Evolutionary conservation across 1,140 invertebrate genomes (phyloP).

Genomic region (Listronotus bonariensis): DNA sequence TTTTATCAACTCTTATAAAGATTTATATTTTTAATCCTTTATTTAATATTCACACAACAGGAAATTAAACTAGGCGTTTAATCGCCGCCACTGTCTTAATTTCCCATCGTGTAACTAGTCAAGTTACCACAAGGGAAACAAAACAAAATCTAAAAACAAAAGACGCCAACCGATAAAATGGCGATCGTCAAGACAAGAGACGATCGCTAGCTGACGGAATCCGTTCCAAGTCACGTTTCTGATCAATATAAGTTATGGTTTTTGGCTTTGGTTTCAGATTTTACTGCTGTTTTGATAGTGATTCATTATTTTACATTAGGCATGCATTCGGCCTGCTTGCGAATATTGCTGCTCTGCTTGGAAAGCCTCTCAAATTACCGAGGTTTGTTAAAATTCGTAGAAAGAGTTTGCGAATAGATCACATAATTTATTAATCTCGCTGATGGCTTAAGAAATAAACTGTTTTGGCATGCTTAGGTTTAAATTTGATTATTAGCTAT

Average conservation of each 20-base stretch:
- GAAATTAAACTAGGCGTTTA: too few relatives aligned
- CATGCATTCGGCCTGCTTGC: slow-evolving; percentile 32
- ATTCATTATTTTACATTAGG: slow-evolving; percentile 39
- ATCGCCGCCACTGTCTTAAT: neutral
- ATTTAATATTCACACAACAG: too few relatives aligned
- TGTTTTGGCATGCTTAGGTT: too few relatives aligned
- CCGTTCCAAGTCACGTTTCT: slow-evolving; percentile 38
- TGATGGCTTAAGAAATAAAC: too few relatives aligned
- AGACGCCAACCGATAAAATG: slow-evolving; percentile 31
- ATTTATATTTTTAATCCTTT: too few relatives aligned
- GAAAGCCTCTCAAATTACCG: slow-evolving; percentile 26
- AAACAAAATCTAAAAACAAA: slow-evolving; percentile 18
- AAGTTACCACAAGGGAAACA: slow-evolving; percentile 1
- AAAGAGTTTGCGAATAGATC: slow-evolving; percentile 4
- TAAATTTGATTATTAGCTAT: too few relatives aligned
- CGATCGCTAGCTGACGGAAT: slow-evolving; percentile 30
- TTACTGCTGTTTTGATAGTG: slow-evolving; percentile 40
- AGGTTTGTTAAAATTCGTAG: slow-evolving; percentile 9
- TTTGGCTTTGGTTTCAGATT: slow-evolving; percentile 36
- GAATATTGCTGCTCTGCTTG: slow-evolving; percentile 21
- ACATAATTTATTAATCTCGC: neutral
- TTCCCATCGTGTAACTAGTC: neutral
- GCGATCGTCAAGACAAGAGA: slow-evolving; percentile 37
- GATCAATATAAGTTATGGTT: slow-evolving; percentile 42
- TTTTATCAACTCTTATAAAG: too few relatives aligned